phyloP scores from a whole-genome alignment of 2,888 invertebrate species.

The Erynnis tages region DNA sequence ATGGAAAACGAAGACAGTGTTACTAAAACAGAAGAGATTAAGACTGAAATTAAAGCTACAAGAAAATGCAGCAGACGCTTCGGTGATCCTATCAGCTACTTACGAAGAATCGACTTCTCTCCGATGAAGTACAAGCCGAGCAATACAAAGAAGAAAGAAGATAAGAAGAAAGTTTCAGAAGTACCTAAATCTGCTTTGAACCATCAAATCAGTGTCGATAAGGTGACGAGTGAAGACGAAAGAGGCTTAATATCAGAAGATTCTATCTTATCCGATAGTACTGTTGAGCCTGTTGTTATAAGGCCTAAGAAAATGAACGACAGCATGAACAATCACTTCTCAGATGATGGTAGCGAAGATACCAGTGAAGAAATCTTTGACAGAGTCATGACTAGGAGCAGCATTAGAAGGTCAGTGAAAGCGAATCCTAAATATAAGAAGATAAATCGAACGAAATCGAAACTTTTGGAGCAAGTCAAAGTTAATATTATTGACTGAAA shows the following conservation, averaged over 20 bases:
- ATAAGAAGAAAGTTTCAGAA: conserved; percentile 63
- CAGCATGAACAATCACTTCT: conserved; percentile 76
- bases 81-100: conserved; percentile 72
- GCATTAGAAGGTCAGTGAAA: conserved; percentile 70
- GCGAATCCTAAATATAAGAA: conserved; percentile 78
- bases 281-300: conserved; percentile 55
- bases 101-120: conserved; percentile 72
- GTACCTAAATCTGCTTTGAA: conserved; percentile 53
- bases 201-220: conserved; percentile 58
- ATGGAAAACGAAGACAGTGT: conserved; percentile 64
- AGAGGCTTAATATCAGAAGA: conserved; percentile 48
- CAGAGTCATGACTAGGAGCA: conserved; percentile 72
- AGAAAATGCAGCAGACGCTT: conserved; percentile 71
- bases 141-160: conserved; percentile 61
- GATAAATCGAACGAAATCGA: conserved; percentile 71
- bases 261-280: conserved; percentile 55
- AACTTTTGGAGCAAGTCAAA: conserved; percentile 71
- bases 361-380: conserved; percentile 77
- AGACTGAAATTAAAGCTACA: conserved; percentile 56
- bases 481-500: conserved; percentile 65
- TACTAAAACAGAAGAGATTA: conserved; percentile 50
- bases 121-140: conserved; percentile 74
- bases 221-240: conserved; percentile 66
- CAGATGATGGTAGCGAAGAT: conserved; percentile 75
- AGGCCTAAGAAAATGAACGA: conserved; percentile 67